Evolutionary conservation across 2,888 invertebrate species (phyloP), one percentile per base, ranked within the genome.

Genomic region (Polydrusus tereticollis): DNA sequence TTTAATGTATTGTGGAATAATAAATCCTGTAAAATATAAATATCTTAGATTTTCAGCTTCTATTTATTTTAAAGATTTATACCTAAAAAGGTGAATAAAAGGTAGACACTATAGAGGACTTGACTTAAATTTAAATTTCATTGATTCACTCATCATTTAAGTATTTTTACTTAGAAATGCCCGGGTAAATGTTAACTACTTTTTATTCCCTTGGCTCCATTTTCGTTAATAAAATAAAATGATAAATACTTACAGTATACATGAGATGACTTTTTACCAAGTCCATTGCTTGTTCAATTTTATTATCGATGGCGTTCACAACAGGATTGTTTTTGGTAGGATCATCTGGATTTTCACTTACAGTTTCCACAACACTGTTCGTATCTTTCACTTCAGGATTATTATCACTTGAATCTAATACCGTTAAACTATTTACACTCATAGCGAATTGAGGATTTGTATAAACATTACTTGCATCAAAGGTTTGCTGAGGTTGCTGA

Each of bases 261-360:
- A 93, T 93, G 81, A 93, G 85, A 85, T 93, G 93, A 81, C 91
- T 91, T 84, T 93, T 93, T 43, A 93, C 93, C 82, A 93, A 86
- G 85, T 93, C 90, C 93, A 93, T 93, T 47, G 93, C 92, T 85
- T 93, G 92, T 82, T 93, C 93, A 79, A 93, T 93, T 86, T 93
- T 93, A 86, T 93, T 93, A 86, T 93, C 93, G 79, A 93, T 93
- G 59, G 93, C 93, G 79, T 89, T 89, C 60, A 89, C 89, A 72
- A 85, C 84, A 1, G 85, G 85, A 76, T 85, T 85, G 6, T 82
- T 83, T 74, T 83, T 83, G 6, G 80, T 78, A 2, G 81, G 80
- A 72, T 83, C 83, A 36, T 83, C 83, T 4, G 80, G 62, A 70
- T 78, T 81, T 18, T 82, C 81, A 64, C 73, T 75, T n/a, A 72